Evolutionary conservation across 2,888 invertebrate species (phyloP).

Genomic region (Dioctria rufipes): DNA sequence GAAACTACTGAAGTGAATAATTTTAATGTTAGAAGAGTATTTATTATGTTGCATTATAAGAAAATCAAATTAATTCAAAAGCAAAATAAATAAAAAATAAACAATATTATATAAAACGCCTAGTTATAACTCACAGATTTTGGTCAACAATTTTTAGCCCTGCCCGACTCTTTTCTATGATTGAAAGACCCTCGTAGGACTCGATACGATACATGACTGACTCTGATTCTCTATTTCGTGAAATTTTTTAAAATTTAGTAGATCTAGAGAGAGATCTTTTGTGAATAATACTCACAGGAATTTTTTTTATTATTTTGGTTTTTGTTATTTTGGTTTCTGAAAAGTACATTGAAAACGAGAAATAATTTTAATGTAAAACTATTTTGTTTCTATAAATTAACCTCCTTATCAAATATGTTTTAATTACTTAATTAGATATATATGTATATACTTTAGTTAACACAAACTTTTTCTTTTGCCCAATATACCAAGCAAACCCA

Average conservation of each 20-base stretch:
- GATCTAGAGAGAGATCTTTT: slow-evolving; percentile 28
- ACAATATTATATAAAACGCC: slow-evolving; percentile 50
- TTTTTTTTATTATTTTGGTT: slow-evolving; percentile 46
- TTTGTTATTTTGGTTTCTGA: slow-evolving; percentile 68
- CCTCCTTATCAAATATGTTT: slow-evolving; percentile 48
- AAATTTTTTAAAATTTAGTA: slow-evolving; percentile 12
- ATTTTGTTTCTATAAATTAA: slow-evolving; percentile 33
- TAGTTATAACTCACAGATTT: slow-evolving; percentile 50
- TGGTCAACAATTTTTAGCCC: slow-evolving; percentile 16
- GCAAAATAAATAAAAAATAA: slow-evolving; percentile 40
- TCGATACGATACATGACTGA: slow-evolving; percentile 31
- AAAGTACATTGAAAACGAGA: slow-evolving; percentile 70
- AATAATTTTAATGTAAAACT: slow-evolving; percentile 57
- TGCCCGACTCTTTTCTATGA: slow-evolving; percentile 23
- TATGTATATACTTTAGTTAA: background rate
- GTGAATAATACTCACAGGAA: slow-evolving; percentile 45
- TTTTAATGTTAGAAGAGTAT: slow-evolving; percentile 37
- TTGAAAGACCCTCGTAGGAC: slow-evolving; percentile 33
- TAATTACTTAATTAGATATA: slow-evolving; percentile 32
- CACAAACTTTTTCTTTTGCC: slow-evolving; percentile 35
- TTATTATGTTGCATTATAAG: slow-evolving; percentile 32
- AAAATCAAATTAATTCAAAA: slow-evolving; percentile 44
- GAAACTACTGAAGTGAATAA: slow-evolving; percentile 39
- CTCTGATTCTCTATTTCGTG: slow-evolving; percentile 43
- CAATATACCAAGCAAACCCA: slow-evolving; percentile 39